These are phyloP conservation scores for Daubentonia madagascariensis DNA, from an alignment of 2,113 vertebrate species.

Conservation along the genomic window DNA sequence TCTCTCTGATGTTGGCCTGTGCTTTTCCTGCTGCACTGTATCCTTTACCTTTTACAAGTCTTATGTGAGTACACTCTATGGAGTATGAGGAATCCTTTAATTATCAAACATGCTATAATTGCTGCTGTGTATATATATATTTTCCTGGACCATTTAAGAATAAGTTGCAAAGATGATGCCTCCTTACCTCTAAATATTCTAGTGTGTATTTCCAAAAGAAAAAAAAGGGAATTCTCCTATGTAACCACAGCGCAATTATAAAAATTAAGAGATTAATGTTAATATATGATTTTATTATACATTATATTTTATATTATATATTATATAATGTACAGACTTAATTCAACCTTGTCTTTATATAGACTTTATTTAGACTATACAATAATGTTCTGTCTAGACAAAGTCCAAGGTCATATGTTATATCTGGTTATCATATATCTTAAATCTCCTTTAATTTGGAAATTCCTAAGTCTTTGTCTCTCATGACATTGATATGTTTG, in stretches of 20 bases:
- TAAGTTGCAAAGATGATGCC: background rate
- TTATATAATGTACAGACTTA: background rate
- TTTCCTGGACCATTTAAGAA: background rate
- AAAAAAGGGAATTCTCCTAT: background rate
- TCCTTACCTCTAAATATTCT: background rate
- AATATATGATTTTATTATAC: background rate
- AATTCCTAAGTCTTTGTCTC: background rate
- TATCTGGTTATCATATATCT: background rate
- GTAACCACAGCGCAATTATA: background rate
- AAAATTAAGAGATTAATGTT: background rate
- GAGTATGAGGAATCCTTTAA: background rate
- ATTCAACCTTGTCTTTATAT: background rate
- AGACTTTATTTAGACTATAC: background rate
- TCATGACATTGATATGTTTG: background rate
- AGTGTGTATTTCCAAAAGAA: background rate
- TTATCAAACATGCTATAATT: background rate
- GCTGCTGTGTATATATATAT: background rate
- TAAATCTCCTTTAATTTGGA: background rate
- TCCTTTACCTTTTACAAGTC: background rate
- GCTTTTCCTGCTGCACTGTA: background rate
- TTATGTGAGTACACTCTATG: background rate
- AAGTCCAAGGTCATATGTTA: background rate
- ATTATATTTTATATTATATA: background rate
- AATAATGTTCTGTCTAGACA: background rate
- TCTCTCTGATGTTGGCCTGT: background rate